Conservation (phyloP, 2,113 vertebrate species). For the Stigmatopora argus region DNA sequence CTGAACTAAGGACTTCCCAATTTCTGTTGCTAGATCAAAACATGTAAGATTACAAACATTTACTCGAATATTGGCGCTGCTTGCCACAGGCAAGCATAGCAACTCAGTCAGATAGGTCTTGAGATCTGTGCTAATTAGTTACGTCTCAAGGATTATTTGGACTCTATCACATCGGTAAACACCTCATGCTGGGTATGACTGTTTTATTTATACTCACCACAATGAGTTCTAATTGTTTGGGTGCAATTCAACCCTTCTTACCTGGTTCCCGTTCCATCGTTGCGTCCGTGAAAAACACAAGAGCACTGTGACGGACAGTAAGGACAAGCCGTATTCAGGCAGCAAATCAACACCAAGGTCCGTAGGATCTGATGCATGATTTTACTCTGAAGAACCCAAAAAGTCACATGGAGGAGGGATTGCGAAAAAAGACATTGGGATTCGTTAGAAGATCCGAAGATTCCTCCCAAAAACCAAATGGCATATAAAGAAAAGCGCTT, state of each 20-base stretch:
- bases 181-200: conserved; percentile 1
- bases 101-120: background rate
- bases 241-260: conserved; percentile 44
- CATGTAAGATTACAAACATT: too few species aligned
- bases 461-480: conserved; percentile 19
- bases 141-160: conserved; percentile 27
- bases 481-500: conserved; percentile 24
- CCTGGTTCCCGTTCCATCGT: conserved; percentile 81
- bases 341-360: conserved; percentile 69
- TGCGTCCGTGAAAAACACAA: conserved; percentile 78
- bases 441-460: conserved; percentile 15
- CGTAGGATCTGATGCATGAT: conserved; percentile 74
- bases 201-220: background rate
- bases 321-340: conserved; percentile 57
- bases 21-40: too few species aligned
- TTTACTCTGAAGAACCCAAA: conserved; percentile 39
- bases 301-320: conserved; percentile 92
- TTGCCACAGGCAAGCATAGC: background rate
- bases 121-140: conserved; percentile 23
- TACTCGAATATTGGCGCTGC: too few species aligned
- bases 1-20: too few species aligned
- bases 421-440: conserved; percentile 42
- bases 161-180: conserved; percentile 4
- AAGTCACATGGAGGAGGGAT: conserved; percentile 43
- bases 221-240: background rate